A percentile compares a stretch with the other conserved stretches of the same genome.
Conservation (phyloP, 2,888 invertebrate species). For the Lasioglossum calceatum region DNA sequence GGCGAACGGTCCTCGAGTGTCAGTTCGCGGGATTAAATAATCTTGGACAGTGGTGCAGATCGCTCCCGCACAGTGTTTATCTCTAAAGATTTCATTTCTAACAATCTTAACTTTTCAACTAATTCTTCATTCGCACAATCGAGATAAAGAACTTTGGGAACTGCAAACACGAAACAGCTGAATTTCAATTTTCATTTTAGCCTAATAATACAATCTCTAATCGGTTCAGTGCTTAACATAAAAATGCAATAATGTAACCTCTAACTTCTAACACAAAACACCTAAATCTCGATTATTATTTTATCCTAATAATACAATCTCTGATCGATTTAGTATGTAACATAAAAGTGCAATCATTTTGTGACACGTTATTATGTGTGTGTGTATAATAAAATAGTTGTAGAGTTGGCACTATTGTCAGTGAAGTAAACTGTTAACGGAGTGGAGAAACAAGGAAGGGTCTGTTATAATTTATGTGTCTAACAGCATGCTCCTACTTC, state of each 20-base stretch:
- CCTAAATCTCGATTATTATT: neutral
- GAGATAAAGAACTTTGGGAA: neutral
- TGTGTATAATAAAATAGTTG: neutral
- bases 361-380: neutral
- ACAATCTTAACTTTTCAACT: neutral
- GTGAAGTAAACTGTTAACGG: neutral
- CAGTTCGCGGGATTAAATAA: conserved; percentile 37
- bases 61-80: neutral
- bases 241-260: neutral
- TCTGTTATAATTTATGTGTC: neutral
- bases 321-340: neutral
- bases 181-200: neutral
- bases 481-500: neutral
- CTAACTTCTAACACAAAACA: neutral
- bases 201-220: neutral
- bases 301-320: neutral
- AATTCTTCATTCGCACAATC: neutral
- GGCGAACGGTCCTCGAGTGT: conserved; percentile 7
- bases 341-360: neutral
- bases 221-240: neutral
- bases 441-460: neutral
- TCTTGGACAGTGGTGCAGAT: conserved; percentile 4
- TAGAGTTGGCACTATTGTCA: neutral
- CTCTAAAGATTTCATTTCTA: neutral
- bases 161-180: neutral